Conservation (phyloP, 2,888 invertebrate species). For the Pterobdella sp. region DNA sequence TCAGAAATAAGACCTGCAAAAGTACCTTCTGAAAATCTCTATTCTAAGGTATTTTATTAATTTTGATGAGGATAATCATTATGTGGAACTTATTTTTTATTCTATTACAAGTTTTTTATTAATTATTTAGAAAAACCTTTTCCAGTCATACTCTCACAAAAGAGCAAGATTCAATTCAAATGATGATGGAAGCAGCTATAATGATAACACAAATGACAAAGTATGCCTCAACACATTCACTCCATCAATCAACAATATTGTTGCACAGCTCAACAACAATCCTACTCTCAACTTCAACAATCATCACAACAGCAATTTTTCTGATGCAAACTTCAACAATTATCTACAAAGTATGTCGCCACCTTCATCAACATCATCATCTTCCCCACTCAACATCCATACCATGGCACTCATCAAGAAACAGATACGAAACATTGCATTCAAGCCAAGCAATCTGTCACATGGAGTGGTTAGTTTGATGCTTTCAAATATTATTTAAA, state of each 20-base stretch:
- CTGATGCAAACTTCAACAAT: conserved; percentile 6
- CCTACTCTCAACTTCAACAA: background rate
- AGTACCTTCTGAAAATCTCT: conserved; percentile 6
- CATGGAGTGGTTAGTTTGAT: background rate
- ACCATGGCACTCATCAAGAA: background rate
- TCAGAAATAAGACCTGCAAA: background rate
- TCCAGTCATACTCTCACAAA: conserved; percentile 15
- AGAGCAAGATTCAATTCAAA: conserved; percentile 13
- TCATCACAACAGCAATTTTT: background rate
- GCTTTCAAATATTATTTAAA: background rate
- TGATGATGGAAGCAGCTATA: background rate
- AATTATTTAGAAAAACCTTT: background rate
- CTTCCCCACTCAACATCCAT: background rate
- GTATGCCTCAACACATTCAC: conserved; percentile 11
- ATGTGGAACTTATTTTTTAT: too few relatives aligned
- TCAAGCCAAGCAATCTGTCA: conserved; percentile 1
- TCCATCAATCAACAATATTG: background rate
- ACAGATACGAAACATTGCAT: background rate
- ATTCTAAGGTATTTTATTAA: background rate
- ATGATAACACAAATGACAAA: background rate
- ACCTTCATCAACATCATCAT: conserved; percentile 11
- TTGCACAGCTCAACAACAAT: background rate
- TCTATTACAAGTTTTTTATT: background rate
- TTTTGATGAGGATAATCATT: too few relatives aligned
- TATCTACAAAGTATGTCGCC: background rate